Base-by-base conservation (phyloP, 2,888 invertebrate species). In the Meteorus colon region DNA sequence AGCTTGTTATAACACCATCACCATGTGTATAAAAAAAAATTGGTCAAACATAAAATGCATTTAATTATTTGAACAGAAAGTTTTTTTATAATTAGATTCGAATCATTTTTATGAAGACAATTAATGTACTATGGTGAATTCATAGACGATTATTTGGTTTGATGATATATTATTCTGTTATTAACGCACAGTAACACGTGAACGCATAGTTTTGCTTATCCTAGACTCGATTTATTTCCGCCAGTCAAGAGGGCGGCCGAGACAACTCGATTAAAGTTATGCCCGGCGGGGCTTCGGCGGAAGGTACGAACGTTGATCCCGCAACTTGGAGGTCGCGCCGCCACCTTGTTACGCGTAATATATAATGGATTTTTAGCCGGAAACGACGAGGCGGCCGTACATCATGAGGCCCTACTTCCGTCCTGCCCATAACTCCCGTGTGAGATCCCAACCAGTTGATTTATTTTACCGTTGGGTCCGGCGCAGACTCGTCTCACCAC, bases 351-450 rank as follows among this genome's bases (percentile, higher is more conserved):
- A 84, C 84, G 82, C 84, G 85, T 85, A 86, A 87, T 87, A 87
- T 87, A 87, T 88, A 87, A 87, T 85, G 84, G 86, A 88, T 87
- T 88, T 88, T 88, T 87, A 83, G 85, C 82, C 86, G 87, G 88
- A 87, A 87, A 84, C 84, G 81, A 82, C 83, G 84, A 84, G 83
- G 84, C 84, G 86, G 86, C 84, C 87, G 84, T 88, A 87, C 82
- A 88, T 88, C 88, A 87, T 84, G 84, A 82, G 55, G 82, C 84
- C 86, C 87, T 85, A 84, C 86, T 87, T 87, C 86, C 87, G 87
- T 84, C 84, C 82, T 82, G 83, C 82, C 85, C 79, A 80, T 85
- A 83, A 85, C 84, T 85, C 84, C 84, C 81, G 81, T 72, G 72
- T 78, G 74, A 78, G 83, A 84, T 83, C 81, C 55, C 84, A 80